Conservation (phyloP, 2,888 invertebrate genomes). For the Bruchidius siliquastri region DNA sequence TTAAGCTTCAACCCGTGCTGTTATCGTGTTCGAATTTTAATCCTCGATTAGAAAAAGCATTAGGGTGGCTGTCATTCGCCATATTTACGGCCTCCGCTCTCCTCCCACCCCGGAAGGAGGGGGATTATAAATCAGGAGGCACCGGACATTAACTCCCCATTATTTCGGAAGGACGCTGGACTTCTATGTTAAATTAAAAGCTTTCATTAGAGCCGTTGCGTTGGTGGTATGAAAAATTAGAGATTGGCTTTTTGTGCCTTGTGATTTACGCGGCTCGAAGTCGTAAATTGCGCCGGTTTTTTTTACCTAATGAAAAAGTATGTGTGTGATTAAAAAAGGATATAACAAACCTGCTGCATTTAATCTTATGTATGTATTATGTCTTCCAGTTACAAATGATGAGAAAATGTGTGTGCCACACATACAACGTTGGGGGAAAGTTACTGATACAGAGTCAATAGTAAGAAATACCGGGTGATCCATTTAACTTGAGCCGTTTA, state of each 20-base stretch:
- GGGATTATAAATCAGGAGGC: not conserved
- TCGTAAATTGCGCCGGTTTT: not conserved
- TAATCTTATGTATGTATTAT: too few relatives aligned
- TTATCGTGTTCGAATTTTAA: not conserved
- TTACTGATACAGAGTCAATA: too few relatives aligned
- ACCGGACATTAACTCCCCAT: conserved; percentile 33
- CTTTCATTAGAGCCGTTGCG: conserved; percentile 20
- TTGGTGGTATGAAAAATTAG: conserved; percentile 20
- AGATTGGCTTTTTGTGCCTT: conserved; percentile 16
- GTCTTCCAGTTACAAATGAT: too few relatives aligned
- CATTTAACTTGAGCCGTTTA: too few relatives aligned
- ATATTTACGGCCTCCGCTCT: not conserved
- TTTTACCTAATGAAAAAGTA: not conserved
- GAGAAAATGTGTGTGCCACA: too few relatives aligned
- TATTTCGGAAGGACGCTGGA: conserved; percentile 27
- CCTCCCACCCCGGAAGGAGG: not conserved
- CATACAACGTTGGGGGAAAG: too few relatives aligned
- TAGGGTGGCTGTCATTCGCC: not conserved
- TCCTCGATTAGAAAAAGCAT: not conserved
- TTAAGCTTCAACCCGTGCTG: not conserved
- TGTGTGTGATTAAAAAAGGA: not conserved
- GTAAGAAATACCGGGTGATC: too few relatives aligned
- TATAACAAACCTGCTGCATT: too few relatives aligned
- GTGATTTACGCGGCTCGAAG: not conserved
- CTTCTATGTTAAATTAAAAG: conserved; percentile 30